Evolutionary conservation across 1,140 invertebrate species (phyloP).

Genomic region (Wasmannia auropunctata): DNA sequence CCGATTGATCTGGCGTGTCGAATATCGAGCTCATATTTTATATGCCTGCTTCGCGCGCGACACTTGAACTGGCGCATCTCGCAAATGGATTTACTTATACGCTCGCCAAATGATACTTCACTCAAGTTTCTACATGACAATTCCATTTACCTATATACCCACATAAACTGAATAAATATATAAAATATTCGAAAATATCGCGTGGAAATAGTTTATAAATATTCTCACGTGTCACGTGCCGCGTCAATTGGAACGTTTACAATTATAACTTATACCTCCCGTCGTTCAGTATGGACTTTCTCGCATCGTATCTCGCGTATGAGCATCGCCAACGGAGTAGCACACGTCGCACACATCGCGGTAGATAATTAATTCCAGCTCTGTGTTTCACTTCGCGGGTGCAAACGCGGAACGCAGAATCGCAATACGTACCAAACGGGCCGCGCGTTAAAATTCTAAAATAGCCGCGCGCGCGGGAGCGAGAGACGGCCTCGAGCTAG

Average conservation of each 20-base stretch:
- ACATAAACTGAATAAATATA: neutral
- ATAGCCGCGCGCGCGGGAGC: neutral
- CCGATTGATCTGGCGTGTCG: slow-evolving; percentile 5
- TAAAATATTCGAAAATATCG: neutral
- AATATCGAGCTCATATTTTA: slow-evolving; percentile 21
- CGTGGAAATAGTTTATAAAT: neutral
- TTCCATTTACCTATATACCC: neutral
- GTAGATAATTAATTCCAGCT: slow-evolving; percentile 44
- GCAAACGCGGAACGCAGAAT: neutral
- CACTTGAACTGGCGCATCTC: neutral
- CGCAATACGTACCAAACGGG: neutral
- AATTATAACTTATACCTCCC: slow-evolving; percentile 4
- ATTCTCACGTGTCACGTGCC: neutral
- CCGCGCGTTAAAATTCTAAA: slow-evolving; percentile 44
- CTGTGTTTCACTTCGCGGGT: neutral
- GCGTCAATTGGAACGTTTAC: neutral
- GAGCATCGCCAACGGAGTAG: neutral
- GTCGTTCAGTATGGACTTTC: neutral
- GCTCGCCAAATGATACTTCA: neutral
- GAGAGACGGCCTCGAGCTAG: slow-evolving; percentile 10
- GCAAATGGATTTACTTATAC: slow-evolving; percentile 4
- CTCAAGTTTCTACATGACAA: neutral
- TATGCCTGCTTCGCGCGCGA: neutral
- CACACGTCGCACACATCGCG: neutral
- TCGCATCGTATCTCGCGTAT: neutral